Evolutionary conservation across 2,113 vertebrate genomes (phyloP), one percentile per base, ranked within the genome.

Genomic region (Protobothrops flavoviridis): DNA sequence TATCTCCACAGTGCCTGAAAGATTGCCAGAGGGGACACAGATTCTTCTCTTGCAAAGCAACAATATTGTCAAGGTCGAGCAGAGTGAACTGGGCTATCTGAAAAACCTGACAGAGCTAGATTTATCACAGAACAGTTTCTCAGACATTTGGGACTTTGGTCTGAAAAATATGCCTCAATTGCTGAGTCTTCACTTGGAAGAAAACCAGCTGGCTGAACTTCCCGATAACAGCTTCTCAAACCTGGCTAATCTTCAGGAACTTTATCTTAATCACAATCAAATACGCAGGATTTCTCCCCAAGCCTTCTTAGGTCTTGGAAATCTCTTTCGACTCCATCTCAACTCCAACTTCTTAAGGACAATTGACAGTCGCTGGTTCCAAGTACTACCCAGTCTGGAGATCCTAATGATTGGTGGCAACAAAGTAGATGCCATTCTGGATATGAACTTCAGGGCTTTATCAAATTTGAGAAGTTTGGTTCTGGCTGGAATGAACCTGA

Each of bases 331-430:
- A 61, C 98, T 99, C 43, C 99, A 99, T 93, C 98, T 99, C 94
- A 99, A 99, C 96, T 99, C 99, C 97, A 99, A 99, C 96, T 97
- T 98, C 93, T 97, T 99, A 94, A 96, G 96, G 92, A 97, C 97
- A 0, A 93, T 99, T 0, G 97, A 99, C 93, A 98, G 98, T 55
- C 98, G 95, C 86, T 99, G 99, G 99, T 99, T 99, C 94, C 98
- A 96, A 94, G 96, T 93, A 93, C 96, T 99, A 91, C 98, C 98
- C 94, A 98, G 74, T 92, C 95, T 99, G 91, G 99, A 99, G 96
- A 98, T 99, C 95, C 98, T 99, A 91, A 99, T 99, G 99, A 98
- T 99, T 0, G 99, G 99, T 0, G 99, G 98, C 17, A 99, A 99
- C 97, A 98, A 97, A 87, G 98, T 99, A 85, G 98, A 98, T 0